Evolutionary conservation across 1,140 invertebrate species (phyloP).

Genomic region (Caenorhabditis tropicalis): DNA sequence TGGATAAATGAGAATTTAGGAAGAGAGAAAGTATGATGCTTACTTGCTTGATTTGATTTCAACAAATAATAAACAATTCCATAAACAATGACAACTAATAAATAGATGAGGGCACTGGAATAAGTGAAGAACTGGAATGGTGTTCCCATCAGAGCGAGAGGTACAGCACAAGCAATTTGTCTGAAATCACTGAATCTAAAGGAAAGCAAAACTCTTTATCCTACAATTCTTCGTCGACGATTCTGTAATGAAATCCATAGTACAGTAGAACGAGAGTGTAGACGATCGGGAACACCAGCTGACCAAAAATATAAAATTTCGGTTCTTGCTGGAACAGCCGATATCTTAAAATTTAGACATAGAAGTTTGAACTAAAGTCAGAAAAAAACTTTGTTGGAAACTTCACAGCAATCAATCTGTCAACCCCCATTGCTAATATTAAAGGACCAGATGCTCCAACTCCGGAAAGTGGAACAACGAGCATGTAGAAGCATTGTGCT

Average conservation of each 20-base stretch:
- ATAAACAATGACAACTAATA: background rate
- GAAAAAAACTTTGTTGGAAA: slow-evolving; percentile 37
- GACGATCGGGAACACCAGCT: slow-evolving; percentile 33
- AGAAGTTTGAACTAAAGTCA: too few species aligned
- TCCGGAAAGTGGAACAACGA: slow-evolving; percentile 12
- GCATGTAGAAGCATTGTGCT: slow-evolving; percentile 25
- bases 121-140: slow-evolving; percentile 9
- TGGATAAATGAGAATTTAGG: background rate
- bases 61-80: background rate
- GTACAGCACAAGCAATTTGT: slow-evolving; percentile 37
- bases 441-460: background rate
- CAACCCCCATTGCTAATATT: slow-evolving; percentile 40
- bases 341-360: background rate
- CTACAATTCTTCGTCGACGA: background rate
- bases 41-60: slow-evolving; percentile 17
- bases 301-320: background rate
- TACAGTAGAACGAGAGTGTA: slow-evolving; percentile 15
- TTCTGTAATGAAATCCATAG: background rate
- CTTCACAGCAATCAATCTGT: slow-evolving; percentile 36
- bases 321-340: slow-evolving; percentile 21
- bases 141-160: slow-evolving; percentile 26
- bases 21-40: background rate
- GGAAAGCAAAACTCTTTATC: background rate
- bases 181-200: background rate
- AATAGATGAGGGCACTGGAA: background rate